Evolutionary conservation across 64 coral and sea anemone genomes (phyloP).

Genomic region (Dendronephthya gigantea): DNA sequence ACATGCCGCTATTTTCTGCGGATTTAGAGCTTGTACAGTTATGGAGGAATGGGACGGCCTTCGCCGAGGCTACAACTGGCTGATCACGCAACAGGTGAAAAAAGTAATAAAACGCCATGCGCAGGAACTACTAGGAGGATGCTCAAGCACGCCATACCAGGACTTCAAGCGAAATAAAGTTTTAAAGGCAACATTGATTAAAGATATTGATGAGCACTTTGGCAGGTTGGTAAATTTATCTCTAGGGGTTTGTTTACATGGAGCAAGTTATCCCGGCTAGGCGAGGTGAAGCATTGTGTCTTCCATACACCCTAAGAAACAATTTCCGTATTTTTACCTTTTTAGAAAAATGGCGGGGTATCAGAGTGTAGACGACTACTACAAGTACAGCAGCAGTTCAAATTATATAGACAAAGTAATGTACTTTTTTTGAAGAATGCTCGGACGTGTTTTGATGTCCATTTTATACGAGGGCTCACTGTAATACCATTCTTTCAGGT

Average conservation of each 20-base stretch:
- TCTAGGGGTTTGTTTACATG: not conserved
- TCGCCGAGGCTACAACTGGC: constrained; percentile 70
- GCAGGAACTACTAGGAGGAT: constrained; percentile 45
- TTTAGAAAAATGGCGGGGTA: not conserved
- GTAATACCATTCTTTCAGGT: constrained; percentile 15
- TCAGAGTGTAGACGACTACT: not conserved
- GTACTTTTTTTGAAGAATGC: too few relatives aligned
- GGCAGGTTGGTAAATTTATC: constrained; percentile 17
- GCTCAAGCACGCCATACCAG: constrained; percentile 10
- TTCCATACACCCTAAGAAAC: too few relatives aligned
- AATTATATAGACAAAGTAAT: not conserved
- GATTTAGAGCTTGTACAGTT: constrained; percentile 43
- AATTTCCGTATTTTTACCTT: not conserved
- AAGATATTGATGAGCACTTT: constrained; percentile 71
- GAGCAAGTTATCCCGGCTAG: too few relatives aligned
- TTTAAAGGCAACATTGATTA: constrained; percentile 43
- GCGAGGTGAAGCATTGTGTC: too few relatives aligned
- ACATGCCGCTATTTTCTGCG: too few relatives aligned
- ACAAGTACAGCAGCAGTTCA: not conserved
- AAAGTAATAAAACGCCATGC: constrained; percentile 51
- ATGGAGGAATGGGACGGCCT: constrained; percentile 62
- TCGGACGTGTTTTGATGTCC: too few relatives aligned
- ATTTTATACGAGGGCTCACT: too few relatives aligned
- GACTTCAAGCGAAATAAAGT: constrained; percentile 22
- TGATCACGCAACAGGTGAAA: constrained; percentile 67